These are phyloP conservation scores for Trididemnum miniatum DNA, from an alignment of 23 tunicate genomes.

Conservation along the genomic window DNA sequence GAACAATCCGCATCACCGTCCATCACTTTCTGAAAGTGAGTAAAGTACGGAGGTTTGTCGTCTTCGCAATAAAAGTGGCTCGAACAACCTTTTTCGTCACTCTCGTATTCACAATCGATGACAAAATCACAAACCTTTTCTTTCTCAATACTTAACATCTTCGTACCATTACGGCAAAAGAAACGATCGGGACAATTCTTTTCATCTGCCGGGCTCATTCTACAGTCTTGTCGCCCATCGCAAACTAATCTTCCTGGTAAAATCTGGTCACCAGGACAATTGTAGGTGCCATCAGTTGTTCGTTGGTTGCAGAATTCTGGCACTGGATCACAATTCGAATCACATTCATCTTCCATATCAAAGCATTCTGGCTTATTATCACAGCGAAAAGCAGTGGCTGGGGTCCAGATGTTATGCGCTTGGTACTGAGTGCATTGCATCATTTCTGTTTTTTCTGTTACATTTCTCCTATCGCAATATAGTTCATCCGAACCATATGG, in stretches of 20 bases:
- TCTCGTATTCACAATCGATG: constrained; percentile 49
- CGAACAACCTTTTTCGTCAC: constrained; percentile 57
- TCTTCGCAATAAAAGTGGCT: constrained; percentile 68
- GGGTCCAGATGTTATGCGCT: constrained; percentile 55
- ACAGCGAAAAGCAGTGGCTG: constrained; percentile 34
- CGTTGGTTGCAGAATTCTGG: constrained; percentile 48
- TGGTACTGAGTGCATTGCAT: not conserved
- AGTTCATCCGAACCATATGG: constrained; percentile 15
- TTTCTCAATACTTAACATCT: constrained; percentile 13
- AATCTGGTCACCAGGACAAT: constrained; percentile 38
- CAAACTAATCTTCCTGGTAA: constrained; percentile 65
- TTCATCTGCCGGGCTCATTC: constrained; percentile 14
- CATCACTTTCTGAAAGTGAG: constrained; percentile 28
- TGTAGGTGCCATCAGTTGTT: constrained; percentile 35
- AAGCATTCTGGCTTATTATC: constrained; percentile 75
- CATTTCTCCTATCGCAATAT: not conserved
- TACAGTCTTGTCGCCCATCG: constrained; percentile 57
- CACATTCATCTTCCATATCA: constrained; percentile 84
- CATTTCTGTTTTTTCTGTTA: not conserved
- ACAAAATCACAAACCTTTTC: constrained; percentile 46
- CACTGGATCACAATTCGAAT: constrained; percentile 20
- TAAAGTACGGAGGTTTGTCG: constrained; percentile 19
- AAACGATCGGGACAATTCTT: constrained; percentile 43
- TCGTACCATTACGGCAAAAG: constrained; percentile 24
- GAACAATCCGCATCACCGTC: constrained; percentile 69